Evolutionary conservation across 2,113 vertebrate genomes (phyloP).

Genomic region (Australoheros scitulus): DNA sequence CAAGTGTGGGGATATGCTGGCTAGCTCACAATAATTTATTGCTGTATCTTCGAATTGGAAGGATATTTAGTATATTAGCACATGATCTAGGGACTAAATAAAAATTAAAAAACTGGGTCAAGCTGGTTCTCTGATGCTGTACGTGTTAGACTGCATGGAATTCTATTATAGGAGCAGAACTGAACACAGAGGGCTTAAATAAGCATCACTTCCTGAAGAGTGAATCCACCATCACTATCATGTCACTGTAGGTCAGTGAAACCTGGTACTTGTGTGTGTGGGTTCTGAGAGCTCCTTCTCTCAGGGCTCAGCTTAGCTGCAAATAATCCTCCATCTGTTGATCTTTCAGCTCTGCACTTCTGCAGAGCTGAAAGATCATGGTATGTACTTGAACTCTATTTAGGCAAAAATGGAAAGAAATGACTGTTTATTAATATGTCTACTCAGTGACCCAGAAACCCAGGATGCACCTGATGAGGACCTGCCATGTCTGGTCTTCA

Average conservation of each 20-base stretch:
- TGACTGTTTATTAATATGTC: not conserved
- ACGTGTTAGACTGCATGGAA: not conserved
- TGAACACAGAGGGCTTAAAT: not conserved
- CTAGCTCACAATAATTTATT: too few species aligned
- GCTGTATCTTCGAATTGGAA: too few species aligned
- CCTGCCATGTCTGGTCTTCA: not conserved
- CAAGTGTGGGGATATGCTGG: too few species aligned
- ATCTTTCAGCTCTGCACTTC: slow-evolving; percentile 43
- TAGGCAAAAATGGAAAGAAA: not conserved
- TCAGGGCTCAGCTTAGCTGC: slow-evolving; percentile 59
- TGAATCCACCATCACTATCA: not conserved
- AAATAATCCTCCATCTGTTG: slow-evolving; percentile 80
- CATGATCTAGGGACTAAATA: not conserved
- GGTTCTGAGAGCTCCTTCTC: slow-evolving; percentile 37
- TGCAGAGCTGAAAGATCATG: not conserved
- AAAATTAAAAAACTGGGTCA: not conserved
- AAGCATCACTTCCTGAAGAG: slow-evolving; percentile 17
- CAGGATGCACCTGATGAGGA: not conserved
- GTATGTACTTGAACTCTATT: not conserved
- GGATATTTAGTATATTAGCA: not conserved
- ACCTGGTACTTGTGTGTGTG: not conserved
- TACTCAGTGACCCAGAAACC: not conserved
- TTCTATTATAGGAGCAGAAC: not conserved
- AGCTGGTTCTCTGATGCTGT: not conserved
- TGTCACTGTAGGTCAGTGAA: slow-evolving; percentile 30